phyloP scores from a whole-genome alignment of 2,888 invertebrate genomes.

The Apeira syringaria region DNA sequence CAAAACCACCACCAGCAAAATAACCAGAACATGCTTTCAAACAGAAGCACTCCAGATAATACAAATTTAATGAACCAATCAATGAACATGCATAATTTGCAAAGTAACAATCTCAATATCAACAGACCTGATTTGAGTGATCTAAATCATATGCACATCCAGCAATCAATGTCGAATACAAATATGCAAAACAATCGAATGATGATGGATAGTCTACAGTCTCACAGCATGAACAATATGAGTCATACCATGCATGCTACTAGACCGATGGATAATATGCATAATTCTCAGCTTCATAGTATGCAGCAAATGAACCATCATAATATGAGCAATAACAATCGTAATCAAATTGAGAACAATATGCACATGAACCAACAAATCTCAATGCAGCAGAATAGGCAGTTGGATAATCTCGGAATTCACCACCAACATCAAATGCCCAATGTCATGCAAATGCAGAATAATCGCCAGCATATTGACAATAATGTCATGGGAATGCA shows the following conservation, averaged over 20 bases:
- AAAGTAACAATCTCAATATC: slow-evolving; percentile 60
- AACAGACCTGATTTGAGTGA: slow-evolving; percentile 66
- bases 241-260: slow-evolving; percentile 70
- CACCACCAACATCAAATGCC: slow-evolving; percentile 77
- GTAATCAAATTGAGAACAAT: slow-evolving; percentile 65
- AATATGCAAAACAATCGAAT: slow-evolving; percentile 74
- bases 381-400: slow-evolving; percentile 69
- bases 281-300: slow-evolving; percentile 67
- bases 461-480: slow-evolving; percentile 66
- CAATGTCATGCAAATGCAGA: slow-evolving; percentile 75
- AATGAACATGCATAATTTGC: slow-evolving; percentile 68
- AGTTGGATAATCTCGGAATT: slow-evolving; percentile 63
- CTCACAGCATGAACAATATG: slow-evolving; percentile 66
- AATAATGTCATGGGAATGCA: slow-evolving; percentile 71
- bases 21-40: slow-evolving; percentile 64
- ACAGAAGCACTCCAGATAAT: slow-evolving; percentile 64
- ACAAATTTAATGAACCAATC: slow-evolving; percentile 66
- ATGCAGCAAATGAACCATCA: slow-evolving; percentile 77
- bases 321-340: slow-evolving; percentile 53
- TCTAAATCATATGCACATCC: slow-evolving; percentile 74
- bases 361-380: slow-evolving; percentile 75
- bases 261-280: slow-evolving; percentile 70
- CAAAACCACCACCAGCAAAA: slow-evolving; percentile 44
- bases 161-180: slow-evolving; percentile 44
- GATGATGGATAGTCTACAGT: slow-evolving; percentile 74